Percentiles rank a stretch among this genome's conserved stretches.
These are phyloP conservation scores for Micromussa lordhowensis DNA, from an alignment of 92 coral and sea anemone species.

Conservation along the genomic window DNA sequence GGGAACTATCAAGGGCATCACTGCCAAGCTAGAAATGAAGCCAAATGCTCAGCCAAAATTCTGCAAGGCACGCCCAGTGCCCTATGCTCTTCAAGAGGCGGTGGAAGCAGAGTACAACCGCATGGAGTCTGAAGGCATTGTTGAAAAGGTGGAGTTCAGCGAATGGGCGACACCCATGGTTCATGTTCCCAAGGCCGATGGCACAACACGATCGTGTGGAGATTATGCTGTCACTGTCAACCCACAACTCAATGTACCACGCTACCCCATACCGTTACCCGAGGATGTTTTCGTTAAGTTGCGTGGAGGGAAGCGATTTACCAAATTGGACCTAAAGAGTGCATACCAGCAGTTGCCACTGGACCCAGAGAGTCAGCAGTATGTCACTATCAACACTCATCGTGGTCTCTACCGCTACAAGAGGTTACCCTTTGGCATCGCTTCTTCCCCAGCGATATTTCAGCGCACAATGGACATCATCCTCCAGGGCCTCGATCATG, in stretches of 20 bases:
- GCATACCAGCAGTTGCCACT: no score
- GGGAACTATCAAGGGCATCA: no score
- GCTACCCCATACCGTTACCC: no score
- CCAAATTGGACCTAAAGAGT: no score
- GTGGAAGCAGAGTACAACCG: constrained; percentile 56
- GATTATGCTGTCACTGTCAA: no score
- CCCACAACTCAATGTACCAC: no score
- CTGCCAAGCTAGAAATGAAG: constrained; percentile 42
- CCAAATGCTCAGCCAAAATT: no score
- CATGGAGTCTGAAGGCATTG: constrained; percentile 54
- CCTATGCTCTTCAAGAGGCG: constrained; percentile 35
- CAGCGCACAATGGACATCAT: constrained; percentile 52
- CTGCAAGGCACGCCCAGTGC: no score
- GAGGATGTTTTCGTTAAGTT: no score
- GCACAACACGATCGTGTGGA: no score
- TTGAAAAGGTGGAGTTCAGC: constrained; percentile 59
- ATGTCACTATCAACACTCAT: constrained; percentile 66
- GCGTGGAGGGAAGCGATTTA: no score
- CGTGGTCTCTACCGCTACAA: constrained; percentile 2
- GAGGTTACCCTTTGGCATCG: constrained; percentile 44
- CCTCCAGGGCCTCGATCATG: constrained; percentile 25
- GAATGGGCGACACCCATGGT: constrained; percentile 50
- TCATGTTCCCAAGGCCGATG: constrained; percentile 50
- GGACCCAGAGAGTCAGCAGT: constrained; percentile 27
- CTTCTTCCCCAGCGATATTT: constrained; percentile 43